Conservation (phyloP, 1,140 invertebrate species). For the Littorina saxatilis region DNA sequence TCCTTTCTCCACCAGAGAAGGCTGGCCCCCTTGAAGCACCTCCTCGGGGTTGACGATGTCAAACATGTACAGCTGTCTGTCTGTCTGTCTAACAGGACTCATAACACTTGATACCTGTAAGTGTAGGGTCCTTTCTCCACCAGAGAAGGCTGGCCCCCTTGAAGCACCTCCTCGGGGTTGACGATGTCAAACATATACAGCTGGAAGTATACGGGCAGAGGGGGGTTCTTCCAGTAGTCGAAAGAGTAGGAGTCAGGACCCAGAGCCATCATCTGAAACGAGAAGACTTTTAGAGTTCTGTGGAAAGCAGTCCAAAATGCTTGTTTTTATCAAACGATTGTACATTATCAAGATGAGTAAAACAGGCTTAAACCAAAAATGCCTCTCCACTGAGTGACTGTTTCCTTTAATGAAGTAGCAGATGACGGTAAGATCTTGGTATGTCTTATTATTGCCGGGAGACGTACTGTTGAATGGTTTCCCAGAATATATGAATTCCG, state of each 20-base stretch:
- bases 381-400: no score
- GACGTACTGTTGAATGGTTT: no score
- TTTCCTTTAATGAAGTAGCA: no score
- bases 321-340: background rate
- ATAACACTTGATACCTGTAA: no score
- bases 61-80: no score
- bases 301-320: background rate
- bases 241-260: conserved; percentile 65
- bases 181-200: conserved; percentile 91
- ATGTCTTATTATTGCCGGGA: no score
- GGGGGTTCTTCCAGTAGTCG: conserved; percentile 73
- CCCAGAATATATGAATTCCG: no score
- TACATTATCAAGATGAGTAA: background rate
- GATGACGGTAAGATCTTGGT: no score
- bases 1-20: conserved; percentile 87
- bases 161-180: conserved; percentile 91
- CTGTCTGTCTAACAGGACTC: no score
- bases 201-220: conserved; percentile 75
- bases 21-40: conserved; percentile 87
- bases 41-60: conserved; percentile 94
- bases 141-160: conserved; percentile 86
- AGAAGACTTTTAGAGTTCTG: background rate
- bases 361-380: background rate
- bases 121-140: conserved; percentile 89
- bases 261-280: conserved; percentile 62